Conservation (phyloP, 2,888 invertebrate species). For the Apotomis turbidana region DNA sequence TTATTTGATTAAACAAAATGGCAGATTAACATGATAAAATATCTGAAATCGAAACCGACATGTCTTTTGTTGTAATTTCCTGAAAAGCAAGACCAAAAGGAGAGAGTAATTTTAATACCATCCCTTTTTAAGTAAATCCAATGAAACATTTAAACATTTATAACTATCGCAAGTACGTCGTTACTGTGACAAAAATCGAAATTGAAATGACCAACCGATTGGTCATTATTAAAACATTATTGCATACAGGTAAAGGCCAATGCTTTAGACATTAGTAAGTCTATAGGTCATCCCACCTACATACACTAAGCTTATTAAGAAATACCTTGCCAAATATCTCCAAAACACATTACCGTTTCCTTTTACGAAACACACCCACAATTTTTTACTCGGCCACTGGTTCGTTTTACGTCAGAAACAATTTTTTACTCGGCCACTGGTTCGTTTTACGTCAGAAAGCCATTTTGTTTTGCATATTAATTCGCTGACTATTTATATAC, state of each 20-base stretch:
- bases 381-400: conserved; percentile 16
- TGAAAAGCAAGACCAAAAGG: no score
- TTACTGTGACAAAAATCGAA: background rate
- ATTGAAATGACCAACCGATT: background rate
- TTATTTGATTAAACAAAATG: no score
- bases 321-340: conserved; percentile 35
- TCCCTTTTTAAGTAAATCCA: no score
- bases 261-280: conserved; percentile 18
- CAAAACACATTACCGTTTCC: conserved; percentile 33
- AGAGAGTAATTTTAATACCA: no score
- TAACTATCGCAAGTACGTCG: no score
- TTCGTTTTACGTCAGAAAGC: conserved; percentile 10
- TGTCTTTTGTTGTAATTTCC: no score
- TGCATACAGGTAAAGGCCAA: conserved; percentile 1
- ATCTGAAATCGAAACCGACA: no score
- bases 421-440: no score
- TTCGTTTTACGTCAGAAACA: conserved; percentile 11
- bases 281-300: conserved; percentile 31
- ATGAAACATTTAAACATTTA: no score
- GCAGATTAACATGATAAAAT: no score
- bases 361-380: conserved; percentile 39
- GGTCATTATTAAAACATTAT: background rate
- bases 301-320: conserved; percentile 27
- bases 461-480: conserved; percentile 37
- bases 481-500: conserved; percentile 29